Evolutionary conservation across 1,140 invertebrate species (phyloP), one percentile per base, ranked within the genome.

Genomic region (Gryllus bimaculatus): DNA sequence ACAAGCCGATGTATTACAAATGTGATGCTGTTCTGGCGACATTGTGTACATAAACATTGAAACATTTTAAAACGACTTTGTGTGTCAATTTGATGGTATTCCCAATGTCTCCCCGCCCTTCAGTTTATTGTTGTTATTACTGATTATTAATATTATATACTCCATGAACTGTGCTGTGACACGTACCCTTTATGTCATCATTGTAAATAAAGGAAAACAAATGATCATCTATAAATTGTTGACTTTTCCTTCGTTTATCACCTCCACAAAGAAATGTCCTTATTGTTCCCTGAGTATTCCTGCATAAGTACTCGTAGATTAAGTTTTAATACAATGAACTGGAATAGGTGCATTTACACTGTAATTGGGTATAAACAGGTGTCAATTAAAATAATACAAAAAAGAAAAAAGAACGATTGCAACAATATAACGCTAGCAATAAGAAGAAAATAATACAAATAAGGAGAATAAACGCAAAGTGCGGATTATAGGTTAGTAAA

Each of bases 191-290:
- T 76, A 79, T 79, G 79, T 77, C 79, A 76, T 79, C 47, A 76
- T 79, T 79, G 79, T 79, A 79, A 79, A 79, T 79, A 79, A 79
- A 79, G 48, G 75, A 79, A 76, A 73, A 66, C 74, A 73, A 78
- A 73, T 78, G 48, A 73, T 74, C 66, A 78, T 73, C 73, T 78
- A 39, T 77, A 47, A 77, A 8, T n/a, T 47, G 13, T 47, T 15
- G 20, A 48, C 8, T 77, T 39, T 39, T 39, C 26, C 26, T 39
- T 39, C 26, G 26, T 39, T 39, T 39, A 39, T 39, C 26, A 39
- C 26, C 26, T 39, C 26, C 26, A 39, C 26, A 39, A 39, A 39
- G 26, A 1, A 39, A 39, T 39, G 26, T 39, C 26, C 26, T 39
- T 5, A 39, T 39, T 39, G 26, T 2, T 39, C 26, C 26, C 26